Evolutionary conservation across 2,888 invertebrate species (phyloP).

Genomic region (Troilus luridus): DNA sequence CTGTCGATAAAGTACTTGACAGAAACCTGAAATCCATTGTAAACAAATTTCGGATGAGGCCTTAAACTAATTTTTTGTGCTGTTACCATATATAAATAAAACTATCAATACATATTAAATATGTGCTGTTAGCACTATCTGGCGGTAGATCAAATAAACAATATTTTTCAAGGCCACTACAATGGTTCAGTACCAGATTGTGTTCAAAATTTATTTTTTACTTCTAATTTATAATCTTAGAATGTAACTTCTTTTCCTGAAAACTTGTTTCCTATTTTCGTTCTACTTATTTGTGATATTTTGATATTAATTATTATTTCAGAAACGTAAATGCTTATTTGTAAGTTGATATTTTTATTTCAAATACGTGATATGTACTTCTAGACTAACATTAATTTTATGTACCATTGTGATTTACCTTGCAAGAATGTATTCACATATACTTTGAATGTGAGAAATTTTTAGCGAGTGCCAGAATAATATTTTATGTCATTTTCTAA

Average conservation of each 20-base stretch:
- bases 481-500: conserved; percentile 19
- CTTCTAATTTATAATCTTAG: background rate
- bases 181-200: background rate
- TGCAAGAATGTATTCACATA: background rate
- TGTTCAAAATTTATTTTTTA: background rate
- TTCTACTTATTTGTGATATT: background rate
- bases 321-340: background rate
- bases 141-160: background rate
- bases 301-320: background rate
- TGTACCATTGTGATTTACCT: background rate
- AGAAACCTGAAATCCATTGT: background rate
- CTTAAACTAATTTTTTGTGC: background rate
- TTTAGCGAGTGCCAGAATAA: background rate
- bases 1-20: background rate
- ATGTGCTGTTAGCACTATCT: background rate
- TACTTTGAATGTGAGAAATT: background rate
- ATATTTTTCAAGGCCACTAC: background rate
- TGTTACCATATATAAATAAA: background rate
- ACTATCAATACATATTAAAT: background rate
- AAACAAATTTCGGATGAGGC: background rate
- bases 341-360: background rate
- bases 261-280: background rate
- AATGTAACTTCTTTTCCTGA: background rate
- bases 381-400: conserved; percentile 17
- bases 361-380: background rate